These are phyloP conservation scores for Rhincodon typus DNA, from an alignment of 2,797 vertebrate genomes.

Conservation along the genomic window DNA sequence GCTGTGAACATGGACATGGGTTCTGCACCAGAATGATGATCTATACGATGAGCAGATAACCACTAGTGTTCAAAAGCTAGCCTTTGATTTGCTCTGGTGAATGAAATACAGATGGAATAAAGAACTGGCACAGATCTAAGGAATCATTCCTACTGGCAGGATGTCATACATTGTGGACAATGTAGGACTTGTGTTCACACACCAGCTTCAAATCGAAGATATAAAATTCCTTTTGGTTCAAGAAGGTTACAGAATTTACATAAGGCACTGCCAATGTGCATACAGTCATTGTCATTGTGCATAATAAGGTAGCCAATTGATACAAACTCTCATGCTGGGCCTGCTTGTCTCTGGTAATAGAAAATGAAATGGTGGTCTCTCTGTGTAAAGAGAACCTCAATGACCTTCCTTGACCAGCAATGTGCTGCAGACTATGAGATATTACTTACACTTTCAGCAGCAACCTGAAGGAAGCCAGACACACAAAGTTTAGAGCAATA, in stretches of 20 bases:
- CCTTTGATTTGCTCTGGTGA: neutral
- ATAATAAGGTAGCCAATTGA: neutral
- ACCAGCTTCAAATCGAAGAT: neutral
- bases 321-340: neutral
- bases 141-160: neutral
- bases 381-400: neutral
- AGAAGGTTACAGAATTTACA: neutral
- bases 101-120: neutral
- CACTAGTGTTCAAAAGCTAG: neutral
- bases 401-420: neutral
- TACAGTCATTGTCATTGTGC: neutral
- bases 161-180: neutral
- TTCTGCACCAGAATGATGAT: neutral
- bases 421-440: neutral
- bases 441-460: neutral
- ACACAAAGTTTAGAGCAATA: neutral
- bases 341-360: neutral
- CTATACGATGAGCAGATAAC: neutral
- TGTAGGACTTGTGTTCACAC: neutral
- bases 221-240: neutral
- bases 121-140: neutral
- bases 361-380: neutral
- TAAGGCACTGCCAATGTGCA: neutral
- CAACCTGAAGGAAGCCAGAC: neutral
- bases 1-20: neutral